Evolutionary conservation across 2,113 vertebrate species (phyloP).

Genomic region (Zapus hudsonius): DNA sequence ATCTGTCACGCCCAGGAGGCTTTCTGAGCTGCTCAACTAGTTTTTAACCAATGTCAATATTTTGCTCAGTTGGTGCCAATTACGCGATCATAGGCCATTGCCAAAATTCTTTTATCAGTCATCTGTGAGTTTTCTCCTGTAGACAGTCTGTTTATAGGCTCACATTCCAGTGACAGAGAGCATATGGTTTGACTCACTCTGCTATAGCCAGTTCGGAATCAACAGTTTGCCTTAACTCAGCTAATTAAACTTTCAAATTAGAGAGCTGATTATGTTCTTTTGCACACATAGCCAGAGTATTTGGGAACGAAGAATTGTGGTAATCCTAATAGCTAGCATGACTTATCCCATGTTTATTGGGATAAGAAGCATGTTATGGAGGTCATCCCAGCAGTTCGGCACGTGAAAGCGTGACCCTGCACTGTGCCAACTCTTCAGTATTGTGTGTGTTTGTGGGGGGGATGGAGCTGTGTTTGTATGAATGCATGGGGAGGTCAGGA

Average conservation of each 20-base stretch:
- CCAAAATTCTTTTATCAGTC: constrained; percentile 54
- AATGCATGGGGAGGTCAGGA: too few relatives aligned
- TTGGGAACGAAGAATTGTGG: background rate
- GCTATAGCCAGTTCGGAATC: constrained; percentile 31
- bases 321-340: background rate
- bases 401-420: background rate
- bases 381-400: background rate
- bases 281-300: background rate
- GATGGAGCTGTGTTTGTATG: too few relatives aligned
- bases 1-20: background rate
- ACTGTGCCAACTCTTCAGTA: background rate
- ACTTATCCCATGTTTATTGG: constrained; percentile 51
- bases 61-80: constrained; percentile 57
- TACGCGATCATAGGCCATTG: background rate
- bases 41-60: constrained; percentile 52
- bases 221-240: constrained; percentile 59
- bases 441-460: too few relatives aligned
- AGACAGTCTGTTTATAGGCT: constrained; percentile 46
- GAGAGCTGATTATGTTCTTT: constrained; percentile 23
- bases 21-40: background rate
- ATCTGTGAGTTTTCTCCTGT: constrained; percentile 43
- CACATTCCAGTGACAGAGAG: constrained; percentile 40
- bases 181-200: constrained; percentile 61
- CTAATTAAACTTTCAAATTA: constrained; percentile 59
- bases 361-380: background rate